A percentile compares a stretch with the other conserved stretches of the same genome.
phyloP scores from a whole-genome alignment of 2,888 invertebrate species.

The Orchesella flavescens region DNA sequence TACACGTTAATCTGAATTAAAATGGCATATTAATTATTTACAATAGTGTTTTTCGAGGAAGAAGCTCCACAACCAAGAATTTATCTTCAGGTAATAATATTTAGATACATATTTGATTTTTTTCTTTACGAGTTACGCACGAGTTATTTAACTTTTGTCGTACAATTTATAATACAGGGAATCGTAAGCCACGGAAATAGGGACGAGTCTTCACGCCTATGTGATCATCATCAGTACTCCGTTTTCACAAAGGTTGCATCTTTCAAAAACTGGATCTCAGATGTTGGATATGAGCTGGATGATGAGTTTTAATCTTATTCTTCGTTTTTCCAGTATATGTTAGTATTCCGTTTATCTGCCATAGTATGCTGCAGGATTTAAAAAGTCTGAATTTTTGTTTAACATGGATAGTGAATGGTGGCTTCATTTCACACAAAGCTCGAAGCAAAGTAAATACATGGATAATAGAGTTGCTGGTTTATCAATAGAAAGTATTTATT shows the following conservation, averaged over 20 bases:
- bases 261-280: constrained; percentile 65
- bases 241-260: constrained; percentile 64
- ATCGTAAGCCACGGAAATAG: constrained; percentile 66
- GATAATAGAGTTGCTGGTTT: neutral
- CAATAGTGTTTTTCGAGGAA: constrained; percentile 57
- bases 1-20: too few relatives aligned
- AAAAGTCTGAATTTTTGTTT: neutral
- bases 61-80: constrained; percentile 46
- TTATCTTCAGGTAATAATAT: constrained; percentile 51
- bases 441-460: too few relatives aligned
- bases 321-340: too few relatives aligned
- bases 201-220: constrained; percentile 49
- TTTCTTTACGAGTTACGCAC: too few relatives aligned
- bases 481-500: constrained; percentile 5
- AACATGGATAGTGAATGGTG: neutral
- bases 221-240: constrained; percentile 63
- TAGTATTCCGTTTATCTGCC: neutral
- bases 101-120: constrained; percentile 2
- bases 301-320: constrained; percentile 54
- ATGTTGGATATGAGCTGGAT: constrained; percentile 56
- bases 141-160: too few relatives aligned
- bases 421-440: too few relatives aligned
- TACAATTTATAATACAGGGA: constrained; percentile 42
- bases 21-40: too few relatives aligned
- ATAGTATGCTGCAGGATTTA: neutral